Conservation (phyloP, 2,797 vertebrate species). For the Leontopithecus rosalia region DNA sequence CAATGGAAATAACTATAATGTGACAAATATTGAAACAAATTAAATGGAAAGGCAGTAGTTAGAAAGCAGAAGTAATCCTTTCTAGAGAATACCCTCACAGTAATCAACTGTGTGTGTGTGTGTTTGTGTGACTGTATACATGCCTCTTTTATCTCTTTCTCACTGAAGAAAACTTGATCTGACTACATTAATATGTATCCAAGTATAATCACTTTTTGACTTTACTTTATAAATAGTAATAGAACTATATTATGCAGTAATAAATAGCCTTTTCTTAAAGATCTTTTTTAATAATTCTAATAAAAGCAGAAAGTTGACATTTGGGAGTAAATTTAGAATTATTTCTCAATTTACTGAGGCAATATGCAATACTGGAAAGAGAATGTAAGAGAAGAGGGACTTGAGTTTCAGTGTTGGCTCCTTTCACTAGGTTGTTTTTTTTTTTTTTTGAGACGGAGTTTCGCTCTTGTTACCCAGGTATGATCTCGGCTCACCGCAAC, state of each 20-base stretch:
- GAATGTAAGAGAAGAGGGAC: background rate
- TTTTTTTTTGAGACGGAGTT: too few species aligned
- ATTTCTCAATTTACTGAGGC: background rate
- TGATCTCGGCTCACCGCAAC: too few species aligned
- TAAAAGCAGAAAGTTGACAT: background rate
- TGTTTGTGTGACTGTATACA: background rate
- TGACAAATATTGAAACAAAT: conserved; percentile 28
- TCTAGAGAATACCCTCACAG: background rate
- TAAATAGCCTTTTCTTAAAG: background rate
- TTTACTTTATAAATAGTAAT: background rate
- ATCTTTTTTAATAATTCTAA: background rate
- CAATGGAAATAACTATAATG: background rate
- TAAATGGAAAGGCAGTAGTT: background rate
- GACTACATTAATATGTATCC: background rate
- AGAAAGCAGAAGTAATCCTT: background rate
- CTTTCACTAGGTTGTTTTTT: background rate
- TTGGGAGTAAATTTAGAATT: background rate
- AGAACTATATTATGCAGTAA: background rate
- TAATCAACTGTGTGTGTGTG: background rate
- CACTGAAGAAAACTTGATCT: background rate
- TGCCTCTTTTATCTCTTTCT: background rate
- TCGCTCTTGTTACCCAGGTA: too few species aligned
- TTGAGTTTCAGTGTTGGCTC: background rate
- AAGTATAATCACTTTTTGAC: background rate
- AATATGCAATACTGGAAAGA: background rate